Base-by-base conservation (phyloP, 2,888 invertebrate species). In the Galeopsomyia nigrocyanea region DNA sequence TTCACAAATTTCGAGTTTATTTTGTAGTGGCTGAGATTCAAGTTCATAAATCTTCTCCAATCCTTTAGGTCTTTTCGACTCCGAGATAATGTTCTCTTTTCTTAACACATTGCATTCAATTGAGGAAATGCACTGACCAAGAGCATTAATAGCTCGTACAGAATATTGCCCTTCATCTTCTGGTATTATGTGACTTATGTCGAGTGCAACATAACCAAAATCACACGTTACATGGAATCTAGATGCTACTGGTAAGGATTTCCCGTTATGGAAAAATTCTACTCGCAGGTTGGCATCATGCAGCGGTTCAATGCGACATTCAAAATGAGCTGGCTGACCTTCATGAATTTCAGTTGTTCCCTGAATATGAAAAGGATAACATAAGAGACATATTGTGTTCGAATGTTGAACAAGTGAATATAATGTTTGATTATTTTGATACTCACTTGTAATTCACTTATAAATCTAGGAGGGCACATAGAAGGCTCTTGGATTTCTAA, bases 91-190 rank as follows among this genome's bases (percentile, higher is more conserved):
- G 82, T 91, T 94, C 77, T 94, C 94, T 86, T 92, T 92, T 77
- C 94, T 92, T 87, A 93, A 93, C 78, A 97, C 96, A 75, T 90
- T 92, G 87, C 97, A 89, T 71, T 91, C 92, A 82, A 95, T 94
- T 0, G 94, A 90, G 0, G 96, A 95, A 61, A 92, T 92, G 79
- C 95, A 95, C 85, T 96, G 94, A 67, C 99, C 99, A 67, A 96
- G 89, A 75, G 94, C 94, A 83, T 98, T 99, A 46, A 95, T 93
- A 13, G 97, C 97, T 81, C 94, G 93, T 13, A 96, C 96, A 0
- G 95, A 94, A 87, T 99, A 99, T 87, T 95, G 94, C 70, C 98
- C 99, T 75, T 95, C 95, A 87, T 99, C 99, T 88, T 97, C 97
- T 14, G 97, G 93, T 70, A 97, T 96, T 76, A 95, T 93, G 84